These are phyloP conservation scores for Diprion similis DNA, from an alignment of 1,140 invertebrate genomes.

Conservation along the genomic window DNA sequence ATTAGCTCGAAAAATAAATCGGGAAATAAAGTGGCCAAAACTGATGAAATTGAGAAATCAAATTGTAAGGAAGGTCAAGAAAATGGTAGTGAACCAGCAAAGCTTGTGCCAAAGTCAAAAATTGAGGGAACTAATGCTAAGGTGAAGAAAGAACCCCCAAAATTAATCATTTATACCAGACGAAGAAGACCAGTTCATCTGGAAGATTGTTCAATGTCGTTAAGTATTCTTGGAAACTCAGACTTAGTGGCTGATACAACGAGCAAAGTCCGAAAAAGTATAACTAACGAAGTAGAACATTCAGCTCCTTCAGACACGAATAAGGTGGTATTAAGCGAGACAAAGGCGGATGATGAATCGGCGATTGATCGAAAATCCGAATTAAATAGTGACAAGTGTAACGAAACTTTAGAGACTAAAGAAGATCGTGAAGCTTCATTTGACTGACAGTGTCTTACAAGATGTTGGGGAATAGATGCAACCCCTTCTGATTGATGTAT, in stretches of 20 bases:
- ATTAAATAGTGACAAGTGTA: too few relatives aligned
- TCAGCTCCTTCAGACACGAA: not conserved
- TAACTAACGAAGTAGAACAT: not conserved
- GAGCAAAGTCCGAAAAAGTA: not conserved
- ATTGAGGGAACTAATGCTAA: slow-evolving; percentile 12
- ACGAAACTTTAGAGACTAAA: too few relatives aligned
- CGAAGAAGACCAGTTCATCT: slow-evolving; percentile 37
- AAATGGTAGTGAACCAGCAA: not conserved
- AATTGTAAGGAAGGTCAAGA: slow-evolving; percentile 10
- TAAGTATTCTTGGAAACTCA: slow-evolving; percentile 32
- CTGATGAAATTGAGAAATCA: slow-evolving; percentile 6
- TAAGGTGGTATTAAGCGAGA: too few relatives aligned
- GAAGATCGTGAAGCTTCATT: too few relatives aligned
- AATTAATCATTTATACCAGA: slow-evolving; percentile 29
- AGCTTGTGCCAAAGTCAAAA: slow-evolving; percentile 10
- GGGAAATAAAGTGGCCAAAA: not conserved
- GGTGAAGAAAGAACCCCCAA: slow-evolving; percentile 16
- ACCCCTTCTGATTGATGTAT: too few relatives aligned
- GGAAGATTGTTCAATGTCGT: slow-evolving; percentile 35
- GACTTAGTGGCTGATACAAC: not conserved
- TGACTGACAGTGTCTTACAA: too few relatives aligned
- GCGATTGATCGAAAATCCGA: too few relatives aligned
- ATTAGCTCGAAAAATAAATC: not conserved
- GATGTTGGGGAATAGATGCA: too few relatives aligned
- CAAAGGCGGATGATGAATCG: too few relatives aligned